Conservation (phyloP, 2,797 vertebrate genomes). For the Passerculus sandwichensis region DNA sequence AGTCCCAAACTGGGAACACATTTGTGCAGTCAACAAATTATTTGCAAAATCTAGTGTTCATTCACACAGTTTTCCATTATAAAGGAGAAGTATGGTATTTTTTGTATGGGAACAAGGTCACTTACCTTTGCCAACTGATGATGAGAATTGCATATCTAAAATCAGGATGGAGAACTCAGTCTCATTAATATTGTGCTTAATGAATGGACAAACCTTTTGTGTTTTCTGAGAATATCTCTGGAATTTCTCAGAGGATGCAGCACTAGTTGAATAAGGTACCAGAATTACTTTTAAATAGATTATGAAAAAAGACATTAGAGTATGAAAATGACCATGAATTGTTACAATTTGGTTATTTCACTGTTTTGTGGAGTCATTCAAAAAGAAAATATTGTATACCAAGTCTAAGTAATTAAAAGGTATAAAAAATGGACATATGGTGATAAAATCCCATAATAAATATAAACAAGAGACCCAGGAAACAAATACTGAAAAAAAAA, state of each 20-base stretch:
- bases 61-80: background rate
- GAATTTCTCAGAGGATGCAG: background rate
- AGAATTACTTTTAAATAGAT: background rate
- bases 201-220: background rate
- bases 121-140: background rate
- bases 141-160: background rate
- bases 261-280: background rate
- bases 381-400: background rate
- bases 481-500: background rate
- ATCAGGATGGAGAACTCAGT: background rate
- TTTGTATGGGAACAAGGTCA: background rate
- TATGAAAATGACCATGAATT: background rate
- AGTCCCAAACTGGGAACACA: background rate
- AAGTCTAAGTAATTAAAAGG: constrained; percentile 2
- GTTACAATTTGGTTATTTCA: background rate
- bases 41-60: constrained; percentile 15
- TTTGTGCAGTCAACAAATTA: background rate
- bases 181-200: background rate
- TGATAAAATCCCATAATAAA: constrained; percentile 5
- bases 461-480: background rate
- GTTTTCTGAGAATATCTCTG: background rate
- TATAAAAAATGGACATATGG: background rate
- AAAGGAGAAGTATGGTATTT: background rate
- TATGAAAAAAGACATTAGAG: background rate
- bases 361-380: background rate